Evolutionary conservation across 2,113 vertebrate species (phyloP).

Genomic region (Aramus guarauna): DNA sequence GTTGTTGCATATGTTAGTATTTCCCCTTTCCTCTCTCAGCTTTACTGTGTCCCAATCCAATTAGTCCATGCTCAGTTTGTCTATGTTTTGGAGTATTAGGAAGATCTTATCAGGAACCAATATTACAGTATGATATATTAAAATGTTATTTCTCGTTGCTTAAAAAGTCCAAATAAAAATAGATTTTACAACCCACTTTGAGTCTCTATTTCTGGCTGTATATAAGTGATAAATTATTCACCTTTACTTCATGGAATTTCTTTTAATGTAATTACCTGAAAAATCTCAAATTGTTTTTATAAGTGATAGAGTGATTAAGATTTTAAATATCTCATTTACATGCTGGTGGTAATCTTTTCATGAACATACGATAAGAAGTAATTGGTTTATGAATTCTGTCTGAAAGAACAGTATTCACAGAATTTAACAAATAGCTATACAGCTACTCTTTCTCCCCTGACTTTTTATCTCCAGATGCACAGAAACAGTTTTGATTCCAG

Average conservation of each 20-base stretch:
- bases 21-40: background rate
- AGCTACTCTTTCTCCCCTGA: background rate
- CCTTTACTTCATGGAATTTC: slow-evolving; percentile 15
- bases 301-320: slow-evolving; percentile 12
- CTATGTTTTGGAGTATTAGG: background rate
- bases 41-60: background rate
- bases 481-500: slow-evolving; percentile 48
- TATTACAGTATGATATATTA: background rate
- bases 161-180: background rate
- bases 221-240: background rate
- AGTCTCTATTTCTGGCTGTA: background rate
- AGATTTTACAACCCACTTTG: background rate
- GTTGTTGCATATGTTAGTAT: background rate
- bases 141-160: background rate
- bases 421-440: slow-evolving; percentile 6
- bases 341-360: slow-evolving; percentile 26
- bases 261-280: background rate
- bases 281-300: background rate
- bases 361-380: slow-evolving; percentile 25
- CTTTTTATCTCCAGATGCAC: slow-evolving; percentile 39
- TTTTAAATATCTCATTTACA: slow-evolving; percentile 12
- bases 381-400: slow-evolving; percentile 44
- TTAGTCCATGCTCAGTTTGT: background rate
- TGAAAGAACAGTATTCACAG: slow-evolving; percentile 22
- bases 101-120: background rate